Conservation (phyloP, 2,797 vertebrate genomes). For the Ciconia nigra region DNA sequence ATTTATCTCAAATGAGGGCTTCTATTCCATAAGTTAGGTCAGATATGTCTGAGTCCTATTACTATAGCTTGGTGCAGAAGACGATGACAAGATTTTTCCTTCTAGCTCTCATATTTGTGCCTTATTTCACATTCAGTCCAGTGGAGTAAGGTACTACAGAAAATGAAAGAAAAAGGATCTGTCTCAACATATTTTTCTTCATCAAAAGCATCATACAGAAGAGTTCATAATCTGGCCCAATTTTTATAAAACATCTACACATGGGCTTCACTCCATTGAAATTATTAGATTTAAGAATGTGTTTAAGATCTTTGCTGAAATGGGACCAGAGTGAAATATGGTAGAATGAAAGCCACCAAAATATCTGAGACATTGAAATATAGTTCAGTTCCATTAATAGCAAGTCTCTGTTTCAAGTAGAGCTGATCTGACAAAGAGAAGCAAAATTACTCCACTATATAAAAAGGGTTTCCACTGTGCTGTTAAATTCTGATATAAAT, state of each 20-base stretch:
- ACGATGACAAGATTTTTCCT: not conserved
- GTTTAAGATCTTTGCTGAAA: slow-evolving; percentile 4
- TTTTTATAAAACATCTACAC: not conserved
- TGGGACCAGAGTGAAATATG: not conserved
- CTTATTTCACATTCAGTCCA: not conserved
- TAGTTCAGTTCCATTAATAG: slow-evolving; percentile 4
- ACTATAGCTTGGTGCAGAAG: not conserved
- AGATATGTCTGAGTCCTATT: not conserved
- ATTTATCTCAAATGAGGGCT: not conserved
- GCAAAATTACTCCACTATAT: slow-evolving; percentile 33
- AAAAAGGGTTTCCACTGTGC: slow-evolving; percentile 28
- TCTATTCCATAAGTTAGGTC: not conserved
- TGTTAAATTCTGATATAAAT: slow-evolving; percentile 58
- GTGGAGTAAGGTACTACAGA: not conserved
- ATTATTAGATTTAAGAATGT: not conserved
- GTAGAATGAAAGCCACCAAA: slow-evolving; percentile 7
- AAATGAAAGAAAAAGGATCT: not conserved
- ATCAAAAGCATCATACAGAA: not conserved
- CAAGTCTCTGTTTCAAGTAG: not conserved
- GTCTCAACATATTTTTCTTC: not conserved
- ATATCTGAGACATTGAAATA: not conserved
- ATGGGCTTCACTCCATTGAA: not conserved
- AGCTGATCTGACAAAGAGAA: not conserved
- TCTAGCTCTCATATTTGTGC: not conserved
- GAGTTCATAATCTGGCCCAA: not conserved